phyloP scores from a whole-genome alignment of 2,113 vertebrate species.

The Anolis carolinensis region DNA sequence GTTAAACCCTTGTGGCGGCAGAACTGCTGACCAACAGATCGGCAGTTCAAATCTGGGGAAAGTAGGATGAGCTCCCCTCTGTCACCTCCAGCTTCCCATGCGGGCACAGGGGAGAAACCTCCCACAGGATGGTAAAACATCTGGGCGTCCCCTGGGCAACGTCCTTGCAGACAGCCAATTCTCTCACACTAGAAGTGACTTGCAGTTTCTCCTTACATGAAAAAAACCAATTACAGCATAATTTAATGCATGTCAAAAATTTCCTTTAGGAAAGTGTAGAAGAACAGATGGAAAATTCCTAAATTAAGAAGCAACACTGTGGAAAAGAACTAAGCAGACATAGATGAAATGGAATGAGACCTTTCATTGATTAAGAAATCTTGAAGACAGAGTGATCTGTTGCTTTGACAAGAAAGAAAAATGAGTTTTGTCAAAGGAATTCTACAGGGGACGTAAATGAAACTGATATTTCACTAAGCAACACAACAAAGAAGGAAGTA shows the following conservation, averaged over 20 bases:
- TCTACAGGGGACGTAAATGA: neutral
- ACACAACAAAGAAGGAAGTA: neutral
- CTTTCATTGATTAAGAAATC: neutral
- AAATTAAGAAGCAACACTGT: accelerated
- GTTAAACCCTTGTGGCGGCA: no score
- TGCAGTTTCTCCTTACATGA: no score
- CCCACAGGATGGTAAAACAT: no score
- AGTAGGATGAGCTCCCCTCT: no score
- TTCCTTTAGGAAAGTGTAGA: neutral
- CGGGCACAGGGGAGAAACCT: no score
- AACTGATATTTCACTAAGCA: conserved; percentile 12
- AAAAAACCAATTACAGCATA: neutral
- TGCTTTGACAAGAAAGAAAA: conserved; percentile 17
- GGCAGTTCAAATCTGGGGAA: no score
- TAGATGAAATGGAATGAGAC: conserved; percentile 25
- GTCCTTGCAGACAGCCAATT: no score
- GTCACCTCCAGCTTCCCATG: no score
- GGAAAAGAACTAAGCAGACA: neutral
- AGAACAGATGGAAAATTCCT: neutral
- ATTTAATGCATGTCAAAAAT: neutral
- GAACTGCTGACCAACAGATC: no score
- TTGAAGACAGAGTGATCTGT: neutral
- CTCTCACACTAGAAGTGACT: no score
- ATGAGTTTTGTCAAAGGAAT: neutral
- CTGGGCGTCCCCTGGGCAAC: no score